A percentile compares a stretch with the other conserved stretches of the same genome.
These are phyloP conservation scores for Pseudococcus jackbeardsleyi DNA, from an alignment of 2,888 invertebrate species.

Conservation along the genomic window DNA sequence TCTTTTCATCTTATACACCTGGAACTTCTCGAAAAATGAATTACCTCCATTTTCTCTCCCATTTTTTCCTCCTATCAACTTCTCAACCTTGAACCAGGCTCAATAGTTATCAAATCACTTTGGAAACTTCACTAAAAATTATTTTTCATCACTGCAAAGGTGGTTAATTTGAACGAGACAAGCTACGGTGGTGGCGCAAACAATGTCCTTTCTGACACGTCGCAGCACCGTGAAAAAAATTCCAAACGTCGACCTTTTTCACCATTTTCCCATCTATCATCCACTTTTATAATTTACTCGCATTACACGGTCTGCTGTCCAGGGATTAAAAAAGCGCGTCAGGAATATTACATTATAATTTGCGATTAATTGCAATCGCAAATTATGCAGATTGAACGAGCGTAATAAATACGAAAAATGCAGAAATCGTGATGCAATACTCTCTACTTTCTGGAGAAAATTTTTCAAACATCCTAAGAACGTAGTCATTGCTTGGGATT, in stretches of 20 bases:
- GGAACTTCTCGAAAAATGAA: not conserved
- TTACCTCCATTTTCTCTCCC: too few relatives aligned
- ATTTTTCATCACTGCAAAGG: not conserved
- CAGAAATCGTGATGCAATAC: not conserved
- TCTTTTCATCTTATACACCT: not conserved
- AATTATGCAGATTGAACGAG: slow-evolving; percentile 17
- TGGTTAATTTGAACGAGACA: slow-evolving; percentile 2
- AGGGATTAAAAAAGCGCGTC: not conserved
- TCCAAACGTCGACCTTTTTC: not conserved
- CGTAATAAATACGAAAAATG: not conserved
- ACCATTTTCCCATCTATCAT: not conserved
- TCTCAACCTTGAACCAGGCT: not conserved
- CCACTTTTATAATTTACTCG: slow-evolving; percentile 23
- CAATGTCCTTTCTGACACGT: slow-evolving; percentile 15
- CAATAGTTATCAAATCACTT: not conserved
- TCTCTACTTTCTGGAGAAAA: not conserved
- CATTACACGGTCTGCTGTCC: not conserved
- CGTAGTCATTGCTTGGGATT: not conserved
- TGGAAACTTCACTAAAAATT: not conserved
- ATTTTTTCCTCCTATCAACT: not conserved
- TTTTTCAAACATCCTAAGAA: not conserved
- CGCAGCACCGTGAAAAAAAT: not conserved
- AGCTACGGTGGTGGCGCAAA: not conserved
- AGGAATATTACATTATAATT: not conserved
- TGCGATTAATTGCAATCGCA: slow-evolving; percentile 17